Conservation (phyloP, 2,113 vertebrate genomes). For the Beaufortia kweichowensis region DNA sequence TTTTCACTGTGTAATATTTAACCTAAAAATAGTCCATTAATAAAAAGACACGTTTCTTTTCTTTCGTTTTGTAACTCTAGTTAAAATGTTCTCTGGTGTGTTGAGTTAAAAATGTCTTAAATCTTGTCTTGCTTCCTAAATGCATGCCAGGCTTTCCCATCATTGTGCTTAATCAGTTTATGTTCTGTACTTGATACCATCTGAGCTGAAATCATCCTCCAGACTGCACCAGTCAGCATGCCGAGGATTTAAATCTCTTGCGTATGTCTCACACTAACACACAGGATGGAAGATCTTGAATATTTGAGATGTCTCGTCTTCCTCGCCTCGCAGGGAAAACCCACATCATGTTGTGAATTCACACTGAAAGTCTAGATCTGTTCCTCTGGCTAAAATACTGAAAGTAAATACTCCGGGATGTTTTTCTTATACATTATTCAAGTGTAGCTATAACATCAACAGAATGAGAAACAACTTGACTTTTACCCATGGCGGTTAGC, state of each 20-base stretch:
- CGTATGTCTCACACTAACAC: background rate
- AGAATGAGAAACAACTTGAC: background rate
- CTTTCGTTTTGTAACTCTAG: constrained; percentile 31
- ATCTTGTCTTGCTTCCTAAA: constrained; percentile 5
- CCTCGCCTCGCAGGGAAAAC: background rate
- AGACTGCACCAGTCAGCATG: background rate
- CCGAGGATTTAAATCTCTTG: background rate
- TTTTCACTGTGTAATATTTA: constrained; percentile 4
- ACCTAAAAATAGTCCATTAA: background rate
- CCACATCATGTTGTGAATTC: constrained; percentile 8
- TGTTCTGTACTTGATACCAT: background rate
- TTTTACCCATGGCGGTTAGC: too few species aligned
- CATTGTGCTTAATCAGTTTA: background rate
- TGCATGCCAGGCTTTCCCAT: background rate
- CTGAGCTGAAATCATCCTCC: background rate
- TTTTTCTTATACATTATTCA: too few species aligned
- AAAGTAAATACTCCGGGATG: background rate
- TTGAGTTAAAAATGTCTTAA: constrained; percentile 33
- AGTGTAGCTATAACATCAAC: background rate
- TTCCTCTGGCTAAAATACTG: background rate
- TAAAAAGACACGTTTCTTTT: constrained; percentile 2
- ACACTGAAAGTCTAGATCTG: background rate
- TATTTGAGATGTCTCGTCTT: background rate
- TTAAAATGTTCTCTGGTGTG: constrained; percentile 32
- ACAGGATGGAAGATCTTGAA: background rate